Percentiles rank a stretch among this genome's conserved stretches.
These are phyloP conservation scores for Callipepla squamata DNA, from an alignment of 2,113 vertebrate species.

Conservation along the genomic window DNA sequence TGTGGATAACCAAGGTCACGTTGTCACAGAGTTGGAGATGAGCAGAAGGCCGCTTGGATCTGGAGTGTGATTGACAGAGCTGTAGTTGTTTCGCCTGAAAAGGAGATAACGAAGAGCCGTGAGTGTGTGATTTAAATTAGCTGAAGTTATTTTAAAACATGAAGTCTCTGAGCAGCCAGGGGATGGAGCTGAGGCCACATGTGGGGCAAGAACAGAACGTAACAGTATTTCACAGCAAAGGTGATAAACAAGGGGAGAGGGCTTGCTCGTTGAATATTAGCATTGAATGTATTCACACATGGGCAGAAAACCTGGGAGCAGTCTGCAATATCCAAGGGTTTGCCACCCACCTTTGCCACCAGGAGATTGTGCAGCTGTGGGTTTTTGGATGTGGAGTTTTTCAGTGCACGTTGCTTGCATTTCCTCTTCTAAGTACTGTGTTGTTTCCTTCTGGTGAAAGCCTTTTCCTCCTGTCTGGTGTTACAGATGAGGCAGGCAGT, in stretches of 20 bases:
- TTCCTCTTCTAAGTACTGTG: not conserved
- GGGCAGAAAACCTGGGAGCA: not conserved
- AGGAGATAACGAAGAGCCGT: not conserved
- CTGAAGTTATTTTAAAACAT: not conserved
- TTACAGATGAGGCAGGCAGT: not conserved
- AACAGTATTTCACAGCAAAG: not conserved
- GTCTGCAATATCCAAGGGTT: not conserved
- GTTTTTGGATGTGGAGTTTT: not conserved
- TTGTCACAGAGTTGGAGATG: not conserved
- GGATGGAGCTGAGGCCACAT: not conserved
- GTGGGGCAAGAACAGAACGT: not conserved
- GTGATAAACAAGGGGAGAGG: constrained; percentile 2
- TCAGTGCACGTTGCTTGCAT: not conserved
- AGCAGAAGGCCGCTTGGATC: not conserved
- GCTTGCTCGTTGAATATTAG: not conserved
- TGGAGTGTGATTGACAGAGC: not conserved
- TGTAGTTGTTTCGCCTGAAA: constrained; percentile 20
- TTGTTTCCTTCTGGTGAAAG: not conserved
- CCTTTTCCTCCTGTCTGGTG: not conserved
- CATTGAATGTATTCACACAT: not conserved
- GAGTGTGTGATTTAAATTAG: not conserved
- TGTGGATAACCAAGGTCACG: constrained; percentile 33
- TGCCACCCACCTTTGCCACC: not conserved
- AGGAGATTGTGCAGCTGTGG: not conserved
- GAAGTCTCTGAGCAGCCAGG: not conserved